Evolutionary conservation across 2,888 invertebrate species (phyloP).

Genomic region (Agonopterix heracliana): DNA sequence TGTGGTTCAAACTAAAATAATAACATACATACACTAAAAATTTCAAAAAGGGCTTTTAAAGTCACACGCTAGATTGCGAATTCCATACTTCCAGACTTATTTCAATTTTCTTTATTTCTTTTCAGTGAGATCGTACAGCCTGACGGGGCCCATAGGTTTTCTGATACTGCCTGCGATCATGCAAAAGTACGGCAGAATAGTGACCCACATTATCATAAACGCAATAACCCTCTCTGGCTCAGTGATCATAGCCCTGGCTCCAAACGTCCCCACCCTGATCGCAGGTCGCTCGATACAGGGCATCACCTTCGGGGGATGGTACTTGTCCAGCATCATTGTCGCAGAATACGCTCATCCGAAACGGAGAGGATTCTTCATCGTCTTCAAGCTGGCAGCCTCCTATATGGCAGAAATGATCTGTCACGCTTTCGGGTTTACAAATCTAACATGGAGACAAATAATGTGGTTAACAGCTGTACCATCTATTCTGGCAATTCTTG

Average conservation of each 20-base stretch:
- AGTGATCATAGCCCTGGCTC: conserved; percentile 14
- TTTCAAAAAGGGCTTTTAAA: neutral
- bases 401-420: conserved; percentile 17
- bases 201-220: conserved; percentile 14
- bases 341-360: conserved; percentile 19
- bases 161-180: conserved; percentile 16
- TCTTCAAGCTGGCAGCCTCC: conserved; percentile 16
- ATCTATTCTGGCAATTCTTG: conserved; percentile 12
- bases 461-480: conserved; percentile 15
- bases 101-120: neutral
- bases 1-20: neutral
- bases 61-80: neutral
- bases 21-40: neutral
- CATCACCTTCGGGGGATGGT: conserved; percentile 15
- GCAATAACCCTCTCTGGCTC: conserved; percentile 13
- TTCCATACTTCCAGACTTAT: too few species aligned
- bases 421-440: conserved; percentile 12
- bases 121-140: conserved; percentile 6
- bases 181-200: conserved; percentile 18
- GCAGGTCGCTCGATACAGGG: conserved; percentile 17
- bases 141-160: conserved; percentile 13
- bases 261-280: conserved; percentile 14
- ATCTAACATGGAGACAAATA: conserved; percentile 16
- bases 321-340: conserved; percentile 14
- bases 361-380: conserved; percentile 17